phyloP scores from a whole-genome alignment of 1,140 invertebrate species.

The Bombus vancouverensis region DNA sequence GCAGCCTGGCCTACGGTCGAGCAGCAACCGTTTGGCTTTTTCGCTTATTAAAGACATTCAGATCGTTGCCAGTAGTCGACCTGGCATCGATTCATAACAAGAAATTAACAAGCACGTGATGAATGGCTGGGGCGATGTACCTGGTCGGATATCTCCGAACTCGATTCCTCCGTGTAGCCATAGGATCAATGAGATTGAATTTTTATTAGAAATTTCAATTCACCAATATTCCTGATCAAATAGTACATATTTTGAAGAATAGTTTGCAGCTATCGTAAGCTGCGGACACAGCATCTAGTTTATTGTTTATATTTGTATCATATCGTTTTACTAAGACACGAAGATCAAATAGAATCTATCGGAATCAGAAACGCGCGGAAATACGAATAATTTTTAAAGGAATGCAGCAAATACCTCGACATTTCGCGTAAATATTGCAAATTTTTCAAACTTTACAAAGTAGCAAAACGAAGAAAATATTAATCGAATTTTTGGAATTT shows the following conservation, averaged over 20 bases:
- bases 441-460: too few species aligned
- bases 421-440: too few species aligned
- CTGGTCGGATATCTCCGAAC: not conserved
- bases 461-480: too few species aligned
- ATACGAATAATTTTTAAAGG: too few species aligned
- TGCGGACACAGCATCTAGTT: too few species aligned
- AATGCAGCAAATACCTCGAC: too few species aligned
- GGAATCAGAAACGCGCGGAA: too few species aligned
- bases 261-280: too few species aligned
- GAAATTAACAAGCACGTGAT: conserved; percentile 60
- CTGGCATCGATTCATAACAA: conserved; percentile 56
- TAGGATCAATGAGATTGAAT: not conserved
- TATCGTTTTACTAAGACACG: too few species aligned
- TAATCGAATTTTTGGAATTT: too few species aligned
- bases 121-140: conserved; percentile 19
- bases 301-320: too few species aligned
- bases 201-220: not conserved
- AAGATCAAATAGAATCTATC: too few species aligned
- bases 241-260: rapidly evolving
- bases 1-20: not conserved
- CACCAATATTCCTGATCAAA: not conserved
- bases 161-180: not conserved
- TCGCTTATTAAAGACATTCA: conserved; percentile 64
- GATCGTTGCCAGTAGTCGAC: conserved; percentile 51
- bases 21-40: conserved; percentile 25